Evolutionary conservation across 2,113 vertebrate species (phyloP).

Genomic region (Mastomys natalensis): DNA sequence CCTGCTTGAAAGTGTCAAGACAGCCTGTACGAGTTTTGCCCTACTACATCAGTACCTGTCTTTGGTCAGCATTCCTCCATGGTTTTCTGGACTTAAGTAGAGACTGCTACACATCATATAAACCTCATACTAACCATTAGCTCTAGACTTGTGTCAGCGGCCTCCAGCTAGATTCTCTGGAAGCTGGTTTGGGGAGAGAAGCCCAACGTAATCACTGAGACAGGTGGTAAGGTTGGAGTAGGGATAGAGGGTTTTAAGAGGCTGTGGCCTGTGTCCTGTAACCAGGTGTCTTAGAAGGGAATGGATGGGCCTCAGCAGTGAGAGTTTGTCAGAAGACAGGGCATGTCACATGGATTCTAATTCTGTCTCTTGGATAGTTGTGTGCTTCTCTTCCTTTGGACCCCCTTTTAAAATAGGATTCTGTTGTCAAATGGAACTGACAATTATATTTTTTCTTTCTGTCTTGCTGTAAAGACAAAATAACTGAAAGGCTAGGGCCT

Average conservation of each 20-base stretch:
- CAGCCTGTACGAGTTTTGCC: not conserved
- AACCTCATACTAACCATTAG: too few species aligned
- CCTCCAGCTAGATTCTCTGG: not conserved
- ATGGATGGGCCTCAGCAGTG: not conserved
- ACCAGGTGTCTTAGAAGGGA: not conserved
- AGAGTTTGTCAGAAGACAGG: not conserved
- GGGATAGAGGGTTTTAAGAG: not conserved
- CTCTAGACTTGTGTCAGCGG: not conserved
- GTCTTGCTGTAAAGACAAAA: not conserved
- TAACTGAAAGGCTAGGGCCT: rapidly evolving
- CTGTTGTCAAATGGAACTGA: not conserved
- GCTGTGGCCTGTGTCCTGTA: not conserved
- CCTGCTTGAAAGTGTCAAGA: not conserved
- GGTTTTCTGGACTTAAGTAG: not conserved
- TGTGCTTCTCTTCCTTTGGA: not conserved
- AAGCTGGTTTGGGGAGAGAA: not conserved
- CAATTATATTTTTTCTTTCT: not conserved
- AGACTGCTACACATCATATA: not conserved
- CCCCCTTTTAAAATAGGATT: not conserved
- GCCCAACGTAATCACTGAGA: not conserved
- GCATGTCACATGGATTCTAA: not conserved
- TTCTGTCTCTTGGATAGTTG: not conserved
- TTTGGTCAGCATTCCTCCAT: not conserved
- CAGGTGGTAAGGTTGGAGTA: not conserved
- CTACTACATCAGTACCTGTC: not conserved